Evolutionary conservation across 2,888 invertebrate genomes (phyloP).

Genomic region (Dicroscelio sp.): DNA sequence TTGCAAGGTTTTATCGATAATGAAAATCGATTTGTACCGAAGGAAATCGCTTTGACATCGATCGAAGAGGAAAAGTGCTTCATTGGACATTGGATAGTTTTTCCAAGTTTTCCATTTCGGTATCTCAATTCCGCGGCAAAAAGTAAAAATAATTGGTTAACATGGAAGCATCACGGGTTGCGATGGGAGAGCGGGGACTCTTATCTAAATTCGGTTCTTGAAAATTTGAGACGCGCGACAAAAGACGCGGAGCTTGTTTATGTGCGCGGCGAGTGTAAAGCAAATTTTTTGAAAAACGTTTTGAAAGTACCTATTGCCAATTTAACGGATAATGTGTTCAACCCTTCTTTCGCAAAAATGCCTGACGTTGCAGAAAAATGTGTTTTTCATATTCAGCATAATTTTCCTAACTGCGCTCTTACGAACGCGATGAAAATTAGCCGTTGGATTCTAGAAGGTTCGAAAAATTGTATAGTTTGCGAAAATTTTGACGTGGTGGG

Average conservation of each 20-base stretch:
- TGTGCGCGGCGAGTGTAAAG: too few species aligned
- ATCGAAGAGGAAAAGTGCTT: neutral
- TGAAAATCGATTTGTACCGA: neutral
- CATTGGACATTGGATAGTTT: neutral
- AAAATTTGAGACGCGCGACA: neutral
- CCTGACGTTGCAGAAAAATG: too few species aligned
- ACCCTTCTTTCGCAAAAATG: too few species aligned
- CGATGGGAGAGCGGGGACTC: neutral
- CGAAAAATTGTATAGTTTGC: too few species aligned
- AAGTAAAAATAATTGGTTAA: neutral
- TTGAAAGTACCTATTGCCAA: too few species aligned
- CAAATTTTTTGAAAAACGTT: too few species aligned
- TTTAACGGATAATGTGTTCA: too few species aligned
- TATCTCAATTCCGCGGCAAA: neutral
- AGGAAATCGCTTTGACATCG: neutral
- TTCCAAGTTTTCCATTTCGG: neutral
- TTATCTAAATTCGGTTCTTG: neutral
- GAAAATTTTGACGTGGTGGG: too few species aligned
- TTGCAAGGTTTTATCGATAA: neutral
- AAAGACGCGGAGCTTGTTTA: neutral
- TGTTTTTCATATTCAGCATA: too few species aligned
- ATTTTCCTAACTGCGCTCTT: too few species aligned
- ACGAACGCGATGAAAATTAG: too few species aligned
- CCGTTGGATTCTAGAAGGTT: too few species aligned
- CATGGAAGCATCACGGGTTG: neutral